Evolutionary conservation across 2,113 vertebrate genomes (phyloP).

Genomic region (Sclerurus mexicanus): DNA sequence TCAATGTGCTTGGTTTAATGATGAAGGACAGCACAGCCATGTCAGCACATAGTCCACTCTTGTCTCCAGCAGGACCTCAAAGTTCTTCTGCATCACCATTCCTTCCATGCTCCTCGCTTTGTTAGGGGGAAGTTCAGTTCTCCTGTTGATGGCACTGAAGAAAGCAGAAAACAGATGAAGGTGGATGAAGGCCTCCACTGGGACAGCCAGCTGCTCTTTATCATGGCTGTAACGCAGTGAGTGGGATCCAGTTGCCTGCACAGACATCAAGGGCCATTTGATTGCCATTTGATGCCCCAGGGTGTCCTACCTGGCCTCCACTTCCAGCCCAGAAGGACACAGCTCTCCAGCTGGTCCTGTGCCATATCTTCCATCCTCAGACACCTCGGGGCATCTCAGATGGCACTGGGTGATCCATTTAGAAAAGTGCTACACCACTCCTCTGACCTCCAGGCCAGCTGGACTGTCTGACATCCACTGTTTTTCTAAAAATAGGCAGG

Average conservation of each 20-base stretch:
- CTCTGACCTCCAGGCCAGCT: background rate
- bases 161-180: background rate
- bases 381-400: background rate
- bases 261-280: background rate
- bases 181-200: background rate
- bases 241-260: background rate
- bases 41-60: background rate
- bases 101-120: accelerated
- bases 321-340: background rate
- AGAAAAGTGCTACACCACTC: background rate
- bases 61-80: background rate
- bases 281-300: background rate
- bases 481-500: background rate
- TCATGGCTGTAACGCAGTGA: background rate
- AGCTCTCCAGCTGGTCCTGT: background rate
- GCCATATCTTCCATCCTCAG: background rate
- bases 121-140: background rate
- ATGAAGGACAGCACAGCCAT: background rate
- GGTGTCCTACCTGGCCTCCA: background rate
- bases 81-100: background rate
- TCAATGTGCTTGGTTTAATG: background rate
- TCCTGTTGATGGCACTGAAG: accelerated
- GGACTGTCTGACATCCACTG: background rate
- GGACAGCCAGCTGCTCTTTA: background rate
- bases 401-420: background rate